Percentiles rank a stretch among this genome's conserved stretches.
Conservation (phyloP, 2,113 vertebrate species). For the Corvus moneduloides region DNA sequence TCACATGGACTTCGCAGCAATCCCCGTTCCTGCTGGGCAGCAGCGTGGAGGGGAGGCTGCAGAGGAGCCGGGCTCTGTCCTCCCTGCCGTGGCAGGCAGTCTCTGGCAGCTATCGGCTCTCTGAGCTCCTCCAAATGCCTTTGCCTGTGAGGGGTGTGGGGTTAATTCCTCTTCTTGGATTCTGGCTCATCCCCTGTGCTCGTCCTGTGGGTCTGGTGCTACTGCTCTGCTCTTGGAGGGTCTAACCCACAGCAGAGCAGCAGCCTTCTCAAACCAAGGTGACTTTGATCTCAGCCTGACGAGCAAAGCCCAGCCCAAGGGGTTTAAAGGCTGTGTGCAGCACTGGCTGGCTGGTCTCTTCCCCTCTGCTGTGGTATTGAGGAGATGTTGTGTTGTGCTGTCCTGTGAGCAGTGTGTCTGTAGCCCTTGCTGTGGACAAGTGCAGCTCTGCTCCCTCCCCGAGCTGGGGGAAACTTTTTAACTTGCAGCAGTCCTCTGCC, state of each 20-base stretch:
- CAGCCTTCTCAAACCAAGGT: background rate
- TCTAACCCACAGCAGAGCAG: background rate
- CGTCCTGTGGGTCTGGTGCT: background rate
- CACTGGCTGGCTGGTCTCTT: background rate
- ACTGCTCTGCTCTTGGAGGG: background rate
- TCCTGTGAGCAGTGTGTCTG: rapidly evolving
- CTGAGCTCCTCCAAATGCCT: background rate
- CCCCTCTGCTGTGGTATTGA: background rate
- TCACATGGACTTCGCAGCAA: rapidly evolving
- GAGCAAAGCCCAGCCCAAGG: background rate
- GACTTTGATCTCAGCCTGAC: background rate
- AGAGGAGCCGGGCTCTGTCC: background rate
- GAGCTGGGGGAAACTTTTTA: background rate
- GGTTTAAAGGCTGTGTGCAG: background rate
- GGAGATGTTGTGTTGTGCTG: background rate
- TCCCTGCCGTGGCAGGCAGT: background rate
- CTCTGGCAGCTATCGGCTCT: rapidly evolving
- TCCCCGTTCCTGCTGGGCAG: background rate
- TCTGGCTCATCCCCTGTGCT: background rate
- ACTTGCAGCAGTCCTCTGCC: background rate
- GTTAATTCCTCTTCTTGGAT: background rate
- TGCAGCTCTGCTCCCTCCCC: background rate
- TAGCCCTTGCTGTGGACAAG: background rate
- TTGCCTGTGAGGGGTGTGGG: background rate
- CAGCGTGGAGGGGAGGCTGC: background rate